These are phyloP conservation scores for Formica exsecta DNA, from an alignment of 1,140 invertebrate species.

Conservation along the genomic window DNA sequence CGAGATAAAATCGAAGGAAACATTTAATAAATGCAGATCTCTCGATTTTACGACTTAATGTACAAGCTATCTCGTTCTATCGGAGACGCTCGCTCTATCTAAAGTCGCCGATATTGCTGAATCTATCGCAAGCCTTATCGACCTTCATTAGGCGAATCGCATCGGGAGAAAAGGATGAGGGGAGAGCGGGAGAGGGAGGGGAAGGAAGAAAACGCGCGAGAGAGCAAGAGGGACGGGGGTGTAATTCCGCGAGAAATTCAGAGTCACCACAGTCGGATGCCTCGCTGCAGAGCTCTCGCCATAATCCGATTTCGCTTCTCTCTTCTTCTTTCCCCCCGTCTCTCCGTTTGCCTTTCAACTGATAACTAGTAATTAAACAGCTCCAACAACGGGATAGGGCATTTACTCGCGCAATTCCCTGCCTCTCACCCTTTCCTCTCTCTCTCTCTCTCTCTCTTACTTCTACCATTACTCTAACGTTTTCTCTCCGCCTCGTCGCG, in stretches of 20 bases:
- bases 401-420: constrained; percentile 57
- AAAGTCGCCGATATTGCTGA: constrained; percentile 61
- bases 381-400: constrained; percentile 59
- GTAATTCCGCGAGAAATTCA: constrained; percentile 62
- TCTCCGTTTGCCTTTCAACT: constrained; percentile 60
- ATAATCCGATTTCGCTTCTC: constrained; percentile 75
- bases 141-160: constrained; percentile 57
- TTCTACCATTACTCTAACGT: neutral
- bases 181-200: neutral
- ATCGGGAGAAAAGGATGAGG: neutral
- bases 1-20: constrained; percentile 51
- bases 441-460: neutral
- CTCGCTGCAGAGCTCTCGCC: constrained; percentile 69
- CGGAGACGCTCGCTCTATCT: constrained; percentile 17
- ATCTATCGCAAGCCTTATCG: constrained; percentile 60
- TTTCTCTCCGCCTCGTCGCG: constrained; percentile 36
- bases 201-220: neutral
- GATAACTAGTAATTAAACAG: constrained; percentile 66
- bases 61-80: constrained; percentile 43
- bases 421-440: constrained; percentile 7
- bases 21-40: constrained; percentile 62
- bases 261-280: constrained; percentile 67
- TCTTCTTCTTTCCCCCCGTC: constrained; percentile 42
- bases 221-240: constrained; percentile 26
- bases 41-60: constrained; percentile 63